These are phyloP conservation scores for Acanthoscelides obtectus DNA, from an alignment of 2,888 invertebrate species.

Conservation along the genomic window DNA sequence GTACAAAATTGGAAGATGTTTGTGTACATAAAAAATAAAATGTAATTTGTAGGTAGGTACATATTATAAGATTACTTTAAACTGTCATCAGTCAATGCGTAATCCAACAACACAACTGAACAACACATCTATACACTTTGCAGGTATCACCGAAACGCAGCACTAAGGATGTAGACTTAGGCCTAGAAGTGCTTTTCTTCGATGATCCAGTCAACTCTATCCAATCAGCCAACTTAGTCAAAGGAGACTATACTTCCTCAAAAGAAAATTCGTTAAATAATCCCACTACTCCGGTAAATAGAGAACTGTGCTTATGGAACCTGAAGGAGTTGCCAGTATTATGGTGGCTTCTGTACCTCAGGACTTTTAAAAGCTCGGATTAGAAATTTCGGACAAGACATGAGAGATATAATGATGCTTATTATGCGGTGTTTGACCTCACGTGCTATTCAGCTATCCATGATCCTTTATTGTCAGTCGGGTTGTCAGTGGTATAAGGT, in stretches of 20 bases:
- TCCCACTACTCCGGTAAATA: conserved; percentile 31
- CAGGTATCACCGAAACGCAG: conserved; percentile 33
- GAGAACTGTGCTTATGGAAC: not conserved
- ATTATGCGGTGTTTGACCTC: too few species aligned
- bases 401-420: too few species aligned
- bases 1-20: too few species aligned
- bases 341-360: not conserved
- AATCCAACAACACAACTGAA: not conserved
- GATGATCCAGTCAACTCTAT: conserved; percentile 44
- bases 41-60: not conserved
- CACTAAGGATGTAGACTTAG: conserved; percentile 37
- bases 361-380: not conserved
- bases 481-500: not conserved
- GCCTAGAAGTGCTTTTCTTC: conserved; percentile 44
- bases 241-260: conserved; percentile 36
- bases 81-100: not conserved
- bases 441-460: too few species aligned
- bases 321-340: not conserved
- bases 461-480: too few species aligned
- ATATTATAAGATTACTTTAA: not conserved
- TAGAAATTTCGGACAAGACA: too few species aligned
- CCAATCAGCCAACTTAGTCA: conserved; percentile 44
- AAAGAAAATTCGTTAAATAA: conserved; percentile 28
- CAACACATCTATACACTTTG: conserved; percentile 22
- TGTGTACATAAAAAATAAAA: not conserved